Base-by-base conservation (phyloP, 1,140 invertebrate species). In the Acromyrmex charruanus region DNA sequence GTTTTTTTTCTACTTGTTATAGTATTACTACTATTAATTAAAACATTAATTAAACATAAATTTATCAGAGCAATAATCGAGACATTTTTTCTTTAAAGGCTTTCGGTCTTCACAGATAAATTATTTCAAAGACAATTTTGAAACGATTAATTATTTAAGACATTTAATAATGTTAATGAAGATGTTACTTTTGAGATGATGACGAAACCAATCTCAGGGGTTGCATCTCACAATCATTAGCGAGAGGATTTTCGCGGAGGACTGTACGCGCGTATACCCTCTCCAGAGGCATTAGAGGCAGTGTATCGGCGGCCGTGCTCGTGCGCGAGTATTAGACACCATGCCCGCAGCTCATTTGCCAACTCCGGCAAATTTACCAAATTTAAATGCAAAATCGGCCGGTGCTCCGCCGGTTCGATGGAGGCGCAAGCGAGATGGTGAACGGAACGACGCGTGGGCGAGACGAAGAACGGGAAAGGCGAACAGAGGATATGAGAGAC, bases 311-410 rank as follows among this genome's bases (percentile, higher is more conserved):
- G 91, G 89, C 87, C 72, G 87, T 88, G 84, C 82, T 85, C 84
- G 77, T 85, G 88, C 84, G 81, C 85, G 80, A 88, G 89, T 89
- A 93, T 94, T 94, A 94, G 93, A 94, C 93, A 94, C 89, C 86
- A 92, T 93, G 92, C 93, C 93, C 92, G 92, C 94, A 94, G 94
- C 94, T 94, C 94, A 94, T 94, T 94, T 94, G 94, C 93, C 93
- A 94, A 94, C 93, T 94, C 93, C 90, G 93, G 93, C 91, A 94
- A 94, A 94, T 94, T 94, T 94, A 93, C 93, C 92, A 94, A 94
- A 94, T 94, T 94, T 94, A 94, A 94, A 94, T 94, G 94, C 93
- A 94, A 94, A 94, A 94, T 94, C 94, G 93, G 93, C 91, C 88
- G 89, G 81, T 86, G 91, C 87, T 90, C 81, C 85, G 87, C 81